Conservation (phyloP, 64 coral and sea anemone species). For the Stichodactyla mertensii region DNA sequence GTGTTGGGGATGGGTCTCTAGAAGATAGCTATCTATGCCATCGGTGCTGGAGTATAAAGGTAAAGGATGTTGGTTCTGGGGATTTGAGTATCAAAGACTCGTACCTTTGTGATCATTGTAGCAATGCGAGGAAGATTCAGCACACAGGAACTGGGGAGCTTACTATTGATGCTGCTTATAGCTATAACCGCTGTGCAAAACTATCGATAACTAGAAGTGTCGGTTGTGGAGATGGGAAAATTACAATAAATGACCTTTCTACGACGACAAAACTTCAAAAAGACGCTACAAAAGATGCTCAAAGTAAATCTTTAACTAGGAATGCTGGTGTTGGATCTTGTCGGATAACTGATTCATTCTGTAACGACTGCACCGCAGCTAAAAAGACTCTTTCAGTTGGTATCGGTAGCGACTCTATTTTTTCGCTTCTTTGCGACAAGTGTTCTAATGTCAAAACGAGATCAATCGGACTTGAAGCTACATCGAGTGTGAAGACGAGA, state of each 20-base stretch:
- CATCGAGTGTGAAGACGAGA: conserved; percentile 30
- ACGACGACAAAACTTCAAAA: background rate
- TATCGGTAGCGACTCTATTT: conserved; percentile 25
- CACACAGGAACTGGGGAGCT: conserved; percentile 25
- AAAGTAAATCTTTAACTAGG: background rate
- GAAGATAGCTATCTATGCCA: conserved; percentile 64
- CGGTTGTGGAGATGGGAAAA: conserved; percentile 4
- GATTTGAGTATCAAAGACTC: conserved; percentile 27
- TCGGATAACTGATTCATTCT: conserved; percentile 59
- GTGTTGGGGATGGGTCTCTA: conserved; percentile 40
- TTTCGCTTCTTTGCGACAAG: conserved; percentile 42
- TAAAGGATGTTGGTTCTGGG: conserved; percentile 45
- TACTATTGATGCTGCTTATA: background rate
- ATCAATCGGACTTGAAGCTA: conserved; percentile 51
- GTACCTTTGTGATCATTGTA: conserved; percentile 40
- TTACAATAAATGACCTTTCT: background rate
- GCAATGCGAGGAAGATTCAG: conserved; percentile 16
- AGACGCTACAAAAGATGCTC: conserved; percentile 11
- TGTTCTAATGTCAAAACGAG: conserved; percentile 50
- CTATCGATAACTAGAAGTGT: conserved; percentile 2
- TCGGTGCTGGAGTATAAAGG: conserved; percentile 38
- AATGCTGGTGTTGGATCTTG: conserved; percentile 42
- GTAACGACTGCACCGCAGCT: conserved; percentile 32
- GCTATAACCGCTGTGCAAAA: conserved; percentile 31
- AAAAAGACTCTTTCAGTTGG: conserved; percentile 55